These are phyloP conservation scores for Alentia gelatinosa DNA, from an alignment of 2,888 invertebrate species.

Conservation along the genomic window DNA sequence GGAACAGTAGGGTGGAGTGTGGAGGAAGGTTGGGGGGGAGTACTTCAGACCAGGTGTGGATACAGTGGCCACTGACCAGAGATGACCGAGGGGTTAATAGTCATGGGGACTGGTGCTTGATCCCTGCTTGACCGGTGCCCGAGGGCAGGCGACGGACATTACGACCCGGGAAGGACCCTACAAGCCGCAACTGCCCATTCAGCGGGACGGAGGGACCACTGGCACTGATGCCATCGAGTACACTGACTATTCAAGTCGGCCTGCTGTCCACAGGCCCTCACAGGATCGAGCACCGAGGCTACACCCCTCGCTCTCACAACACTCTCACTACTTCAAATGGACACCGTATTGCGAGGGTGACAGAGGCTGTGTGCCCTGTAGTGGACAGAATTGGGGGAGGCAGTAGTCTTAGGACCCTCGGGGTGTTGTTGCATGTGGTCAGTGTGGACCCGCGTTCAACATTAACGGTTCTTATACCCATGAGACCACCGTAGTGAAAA, in stretches of 20 bases:
- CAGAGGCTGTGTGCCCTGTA: not conserved
- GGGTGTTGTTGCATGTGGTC: not conserved
- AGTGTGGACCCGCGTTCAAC: not conserved
- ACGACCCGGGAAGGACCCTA: not conserved
- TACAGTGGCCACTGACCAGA: not conserved
- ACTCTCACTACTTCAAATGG: not conserved
- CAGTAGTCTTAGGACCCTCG: not conserved
- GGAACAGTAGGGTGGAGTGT: too few species aligned
- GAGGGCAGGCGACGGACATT: not conserved
- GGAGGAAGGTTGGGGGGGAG: too few species aligned
- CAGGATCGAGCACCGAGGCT: not conserved
- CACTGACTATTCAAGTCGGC: not conserved
- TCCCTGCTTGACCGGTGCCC: constrained; percentile 19
- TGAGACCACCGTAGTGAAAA: not conserved
- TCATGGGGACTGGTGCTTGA: constrained; percentile 4
- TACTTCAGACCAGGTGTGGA: not conserved
- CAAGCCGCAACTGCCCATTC: not conserved
- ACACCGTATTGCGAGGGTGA: not conserved
- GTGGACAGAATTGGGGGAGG: not conserved
- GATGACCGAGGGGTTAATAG: constrained; percentile 28
- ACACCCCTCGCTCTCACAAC: not conserved
- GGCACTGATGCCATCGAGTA: not conserved
- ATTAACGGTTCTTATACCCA: not conserved
- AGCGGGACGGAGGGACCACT: not conserved
- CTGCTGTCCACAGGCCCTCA: not conserved